Conservation (phyloP, 2,888 invertebrate species). For the Lepidochrysops patricia region DNA sequence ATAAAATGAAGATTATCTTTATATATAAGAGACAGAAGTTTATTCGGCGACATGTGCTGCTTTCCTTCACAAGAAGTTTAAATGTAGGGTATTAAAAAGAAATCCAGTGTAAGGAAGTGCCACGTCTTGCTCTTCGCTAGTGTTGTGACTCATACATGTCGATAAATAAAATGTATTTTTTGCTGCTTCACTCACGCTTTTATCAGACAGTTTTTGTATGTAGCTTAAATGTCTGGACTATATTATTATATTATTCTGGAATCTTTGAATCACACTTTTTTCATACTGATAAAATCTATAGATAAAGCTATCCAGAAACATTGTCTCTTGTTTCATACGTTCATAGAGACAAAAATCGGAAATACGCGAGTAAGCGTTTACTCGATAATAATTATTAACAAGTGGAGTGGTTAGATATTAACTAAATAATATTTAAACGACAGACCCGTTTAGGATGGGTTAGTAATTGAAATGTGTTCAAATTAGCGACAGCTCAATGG, state of each 20-base stretch:
- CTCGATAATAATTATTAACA: no score
- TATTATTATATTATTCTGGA: no score
- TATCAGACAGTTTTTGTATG: no score
- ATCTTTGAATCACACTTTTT: no score
- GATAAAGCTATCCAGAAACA: no score
- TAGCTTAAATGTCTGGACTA: no score
- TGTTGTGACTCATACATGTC: conserved; percentile 25
- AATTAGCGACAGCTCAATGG: neutral
- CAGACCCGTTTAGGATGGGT: neutral
- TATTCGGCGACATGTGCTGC: conserved; percentile 41
- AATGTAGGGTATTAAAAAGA: conserved; percentile 71
- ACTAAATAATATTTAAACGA: neutral
- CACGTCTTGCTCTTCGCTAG: conserved; percentile 40
- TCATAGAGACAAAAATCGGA: no score
- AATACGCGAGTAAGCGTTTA: no score
- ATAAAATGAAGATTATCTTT: conserved; percentile 23
- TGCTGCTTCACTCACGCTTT: neutral
- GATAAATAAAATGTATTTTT: neutral
- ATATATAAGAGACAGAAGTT: conserved; percentile 33
- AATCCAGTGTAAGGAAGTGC: conserved; percentile 60
- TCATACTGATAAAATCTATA: no score
- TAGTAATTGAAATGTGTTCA: neutral
- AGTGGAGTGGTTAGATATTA: no score
- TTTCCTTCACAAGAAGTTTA: conserved; percentile 50
- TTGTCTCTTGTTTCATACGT: no score